Evolutionary conservation across 2,888 invertebrate genomes (phyloP).

Genomic region (Sarcophaga subvicina): DNA sequence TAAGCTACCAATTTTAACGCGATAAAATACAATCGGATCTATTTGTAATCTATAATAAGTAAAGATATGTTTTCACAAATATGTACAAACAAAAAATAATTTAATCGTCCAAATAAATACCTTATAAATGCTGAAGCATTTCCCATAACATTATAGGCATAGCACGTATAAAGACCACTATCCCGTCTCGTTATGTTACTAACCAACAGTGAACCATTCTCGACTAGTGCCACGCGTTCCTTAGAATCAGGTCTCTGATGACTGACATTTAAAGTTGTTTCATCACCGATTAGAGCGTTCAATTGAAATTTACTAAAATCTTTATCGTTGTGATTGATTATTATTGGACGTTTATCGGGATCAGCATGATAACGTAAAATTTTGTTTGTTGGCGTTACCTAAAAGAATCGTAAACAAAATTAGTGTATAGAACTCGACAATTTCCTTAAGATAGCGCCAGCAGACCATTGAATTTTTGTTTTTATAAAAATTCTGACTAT

Average conservation of each 20-base stretch:
- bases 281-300: conserved; percentile 75
- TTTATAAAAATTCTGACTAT: not conserved
- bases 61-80: not conserved
- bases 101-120: conserved; percentile 69
- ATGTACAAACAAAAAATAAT: not conserved
- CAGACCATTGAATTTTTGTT: too few relatives aligned
- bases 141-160: conserved; percentile 91
- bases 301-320: conserved; percentile 77
- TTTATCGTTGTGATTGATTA: conserved; percentile 78
- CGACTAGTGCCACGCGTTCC: conserved; percentile 83
- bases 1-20: conserved; percentile 92
- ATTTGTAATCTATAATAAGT: conserved; percentile 85
- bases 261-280: conserved; percentile 74
- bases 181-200: conserved; percentile 88
- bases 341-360: conserved; percentile 81
- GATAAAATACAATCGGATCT: conserved; percentile 92
- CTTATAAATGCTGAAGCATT: conserved; percentile 89
- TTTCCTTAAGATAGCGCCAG: too few relatives aligned
- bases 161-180: conserved; percentile 93
- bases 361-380: conserved; percentile 91
- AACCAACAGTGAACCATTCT: conserved; percentile 91
- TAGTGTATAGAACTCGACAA: too few relatives aligned
- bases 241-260: conserved; percentile 71
- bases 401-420: not conserved
- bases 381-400: conserved; percentile 87